Evolutionary conservation across 1,140 invertebrate species (phyloP).

Genomic region (Nylanderia fulva): DNA sequence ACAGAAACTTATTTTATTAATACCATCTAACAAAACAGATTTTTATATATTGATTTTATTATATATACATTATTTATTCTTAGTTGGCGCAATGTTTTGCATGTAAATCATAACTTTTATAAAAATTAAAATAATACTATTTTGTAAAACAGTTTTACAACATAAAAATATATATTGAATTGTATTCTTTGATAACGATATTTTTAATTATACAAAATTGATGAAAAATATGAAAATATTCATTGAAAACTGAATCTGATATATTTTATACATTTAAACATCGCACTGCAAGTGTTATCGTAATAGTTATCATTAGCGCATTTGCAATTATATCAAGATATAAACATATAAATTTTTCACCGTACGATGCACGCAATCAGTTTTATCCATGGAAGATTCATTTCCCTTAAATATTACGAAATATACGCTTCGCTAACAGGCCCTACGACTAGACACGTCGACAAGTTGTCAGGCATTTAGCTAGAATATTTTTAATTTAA

Average conservation of each 20-base stretch:
- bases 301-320: not conserved
- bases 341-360: not conserved
- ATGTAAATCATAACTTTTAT: too few relatives aligned
- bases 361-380: not conserved
- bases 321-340: constrained; percentile 1
- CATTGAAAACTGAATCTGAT: not conserved
- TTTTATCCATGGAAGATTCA: not conserved
- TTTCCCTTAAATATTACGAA: constrained; percentile 31
- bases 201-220: not conserved
- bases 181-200: not conserved
- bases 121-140: too few relatives aligned
- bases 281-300: not conserved
- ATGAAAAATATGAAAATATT: not conserved
- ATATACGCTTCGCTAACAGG: not conserved
- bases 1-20: too few relatives aligned
- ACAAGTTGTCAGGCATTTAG: constrained; percentile 6
- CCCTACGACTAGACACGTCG: not conserved
- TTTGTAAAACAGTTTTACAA: not conserved
- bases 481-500: not conserved
- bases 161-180: constrained; percentile 14
- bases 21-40: too few relatives aligned
- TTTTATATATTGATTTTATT: too few relatives aligned
- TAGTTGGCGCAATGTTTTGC: too few relatives aligned
- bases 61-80: too few relatives aligned
- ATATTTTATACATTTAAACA: not conserved